Evolutionary conservation across 1,140 invertebrate genomes (phyloP).

Genomic region (Drosophila bocki): DNA sequence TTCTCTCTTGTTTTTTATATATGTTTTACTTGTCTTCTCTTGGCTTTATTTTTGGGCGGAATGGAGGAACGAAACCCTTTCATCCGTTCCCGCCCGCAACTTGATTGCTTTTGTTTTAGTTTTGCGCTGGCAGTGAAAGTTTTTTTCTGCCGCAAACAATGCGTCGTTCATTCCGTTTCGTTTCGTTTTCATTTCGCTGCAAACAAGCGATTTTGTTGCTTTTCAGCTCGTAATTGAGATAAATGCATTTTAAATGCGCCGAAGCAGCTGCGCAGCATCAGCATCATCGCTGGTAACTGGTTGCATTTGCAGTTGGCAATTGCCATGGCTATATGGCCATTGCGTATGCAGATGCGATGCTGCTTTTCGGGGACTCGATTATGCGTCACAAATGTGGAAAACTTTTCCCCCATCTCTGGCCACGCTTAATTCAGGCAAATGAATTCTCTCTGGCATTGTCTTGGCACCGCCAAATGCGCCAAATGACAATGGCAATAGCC

Average conservation of each 20-base stretch:
- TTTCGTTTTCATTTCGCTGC: conserved; percentile 68
- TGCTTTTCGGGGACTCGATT: conserved; percentile 29
- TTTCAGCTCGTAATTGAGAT: conserved; percentile 75
- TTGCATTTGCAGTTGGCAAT: conserved; percentile 24
- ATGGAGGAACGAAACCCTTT: conserved; percentile 14
- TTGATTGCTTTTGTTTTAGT: conserved; percentile 75
- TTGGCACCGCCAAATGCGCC: conserved; percentile 54
- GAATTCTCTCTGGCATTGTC: conserved; percentile 27
- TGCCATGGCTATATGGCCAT: not conserved
- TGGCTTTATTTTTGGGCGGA: not conserved
- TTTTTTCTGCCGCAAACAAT: conserved; percentile 72
- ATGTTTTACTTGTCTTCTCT: conserved; percentile 6
- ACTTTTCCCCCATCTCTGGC: conserved; percentile 27
- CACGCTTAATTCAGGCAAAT: conserved; percentile 66
- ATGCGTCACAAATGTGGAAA: conserved; percentile 27
- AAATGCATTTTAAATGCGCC: conserved; percentile 81
- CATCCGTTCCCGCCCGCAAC: conserved; percentile 25
- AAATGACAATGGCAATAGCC: conserved; percentile 56
- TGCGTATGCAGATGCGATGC: conserved; percentile 43
- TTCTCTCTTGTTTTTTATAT: conserved; percentile 6
- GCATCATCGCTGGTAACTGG: conserved; percentile 26
- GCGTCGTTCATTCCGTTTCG: conserved; percentile 65
- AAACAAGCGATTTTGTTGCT: conserved; percentile 74
- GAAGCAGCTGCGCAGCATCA: conserved; percentile 35
- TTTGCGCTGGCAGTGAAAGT: conserved; percentile 75